Conservation (phyloP, 2,113 vertebrate species). For the Cyphomyrus plagiostoma region DNA sequence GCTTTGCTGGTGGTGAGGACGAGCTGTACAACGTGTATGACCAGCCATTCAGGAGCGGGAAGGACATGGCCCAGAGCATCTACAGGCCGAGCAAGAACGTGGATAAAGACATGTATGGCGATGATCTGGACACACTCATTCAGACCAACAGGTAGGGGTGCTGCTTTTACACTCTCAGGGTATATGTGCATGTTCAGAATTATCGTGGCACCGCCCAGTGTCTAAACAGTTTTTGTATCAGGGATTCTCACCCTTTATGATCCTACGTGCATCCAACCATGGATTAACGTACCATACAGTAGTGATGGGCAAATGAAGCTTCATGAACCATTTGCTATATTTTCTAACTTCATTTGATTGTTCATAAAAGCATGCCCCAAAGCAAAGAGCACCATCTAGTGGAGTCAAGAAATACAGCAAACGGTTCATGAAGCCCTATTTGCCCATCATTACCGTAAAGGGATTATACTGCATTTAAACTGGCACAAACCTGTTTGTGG, state of each 20-base stretch:
- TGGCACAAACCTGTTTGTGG: neutral
- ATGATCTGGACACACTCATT: slow-evolving; percentile 82
- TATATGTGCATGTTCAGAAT: neutral
- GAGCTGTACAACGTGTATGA: slow-evolving; percentile 93
- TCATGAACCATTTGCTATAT: neutral
- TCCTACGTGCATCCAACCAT: neutral
- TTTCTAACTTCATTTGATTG: no score
- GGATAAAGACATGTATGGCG: slow-evolving; percentile 82
- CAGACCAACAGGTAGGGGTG: slow-evolving; percentile 75
- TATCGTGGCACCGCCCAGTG: neutral
- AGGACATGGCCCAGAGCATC: slow-evolving; percentile 90
- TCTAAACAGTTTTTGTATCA: neutral
- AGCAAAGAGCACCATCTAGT: no score
- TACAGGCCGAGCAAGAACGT: slow-evolving; percentile 89
- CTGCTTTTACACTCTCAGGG: neutral
- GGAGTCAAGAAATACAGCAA: no score
- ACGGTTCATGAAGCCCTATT: no score
- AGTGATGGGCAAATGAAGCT: neutral
- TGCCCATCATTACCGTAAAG: no score
- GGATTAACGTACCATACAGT: neutral
- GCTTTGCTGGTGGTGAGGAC: slow-evolving; percentile 91
- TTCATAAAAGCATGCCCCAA: no score
- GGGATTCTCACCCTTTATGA: neutral
- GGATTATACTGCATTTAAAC: no score
- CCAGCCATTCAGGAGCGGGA: slow-evolving; percentile 81